Base-by-base conservation (phyloP, 2,113 vertebrate species). In the Chamaea fasciata region DNA sequence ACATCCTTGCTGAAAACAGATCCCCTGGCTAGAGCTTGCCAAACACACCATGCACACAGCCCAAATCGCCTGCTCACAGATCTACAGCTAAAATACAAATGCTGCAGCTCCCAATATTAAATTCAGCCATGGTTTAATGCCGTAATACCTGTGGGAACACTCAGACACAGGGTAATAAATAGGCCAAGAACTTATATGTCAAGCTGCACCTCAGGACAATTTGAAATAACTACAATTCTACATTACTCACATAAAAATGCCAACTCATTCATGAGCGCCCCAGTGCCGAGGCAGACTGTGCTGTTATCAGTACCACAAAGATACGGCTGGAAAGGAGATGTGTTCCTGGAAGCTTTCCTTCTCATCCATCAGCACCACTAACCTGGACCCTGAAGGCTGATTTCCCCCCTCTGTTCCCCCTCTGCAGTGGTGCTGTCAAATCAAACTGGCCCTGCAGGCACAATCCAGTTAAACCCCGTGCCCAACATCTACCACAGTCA, bases 161-260 rank as follows among this genome's bases (percentile, higher is more conserved):
- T 79, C 56, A 71, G 74, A 77, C 60, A 90, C 57, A 62, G 50
- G 71, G 60, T 52, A 83, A 90, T 94, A 95, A 95, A 95, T 86
- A 87, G 76, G 77, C 35, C 3, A 6, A 47, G 81, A 96, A 65
- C 83, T 87, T 83, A 17, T 46, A 79, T 70, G 74, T 91, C 74
- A 93, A 87, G 73, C 46, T 90, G 74, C 80, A 89, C 78, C 87
- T 73, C 83, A 94, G 95, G 91, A 93, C 69, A 64, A 84, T 85
- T 93, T 90, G 87, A 94, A 92, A 96, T 19, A 67, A 56, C 67
- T 94, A 64, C 83, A 96, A 96, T 74, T 74, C 92, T 84, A 86
- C 77, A 67, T 91, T 59, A 92, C 71, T 94, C 85, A 86, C 80
- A 60, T 63, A 69, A 86, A 88, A 96, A 63, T 20, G 74, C 83